Percentiles rank a stretch among this genome's conserved stretches.
Evolutionary conservation across 64 coral and sea anemone species (phyloP).

Genomic region (Dendronephthya gigantea): DNA sequence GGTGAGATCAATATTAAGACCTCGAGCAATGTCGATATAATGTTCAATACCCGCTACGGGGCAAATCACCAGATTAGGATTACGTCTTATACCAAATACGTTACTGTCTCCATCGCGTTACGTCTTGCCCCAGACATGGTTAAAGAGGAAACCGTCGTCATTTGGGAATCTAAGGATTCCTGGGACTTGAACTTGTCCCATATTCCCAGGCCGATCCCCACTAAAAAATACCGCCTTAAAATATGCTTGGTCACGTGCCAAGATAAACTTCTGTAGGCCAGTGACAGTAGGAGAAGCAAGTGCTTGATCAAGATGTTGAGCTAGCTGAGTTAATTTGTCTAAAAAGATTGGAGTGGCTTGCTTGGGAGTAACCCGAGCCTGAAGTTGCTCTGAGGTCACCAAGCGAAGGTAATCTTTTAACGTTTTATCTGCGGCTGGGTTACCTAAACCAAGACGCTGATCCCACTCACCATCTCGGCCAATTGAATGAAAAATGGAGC

Average conservation of each 20-base stretch:
- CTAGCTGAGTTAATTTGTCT: neutral
- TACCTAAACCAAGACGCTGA: no score
- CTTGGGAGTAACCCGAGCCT: neutral
- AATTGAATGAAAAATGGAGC: no score
- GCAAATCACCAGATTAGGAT: neutral
- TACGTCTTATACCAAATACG: conserved; percentile 13
- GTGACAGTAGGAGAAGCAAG: neutral
- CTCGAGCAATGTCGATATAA: neutral
- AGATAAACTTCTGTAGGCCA: neutral
- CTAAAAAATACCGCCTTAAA: conserved; percentile 24
- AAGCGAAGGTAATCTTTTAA: no score
- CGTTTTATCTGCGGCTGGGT: no score
- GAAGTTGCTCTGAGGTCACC: neutral
- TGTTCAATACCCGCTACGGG: neutral
- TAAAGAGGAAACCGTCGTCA: conserved; percentile 15
- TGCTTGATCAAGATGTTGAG: neutral
- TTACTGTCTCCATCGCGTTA: conserved; percentile 13
- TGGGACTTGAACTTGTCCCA: conserved; percentile 15
- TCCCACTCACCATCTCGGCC: no score
- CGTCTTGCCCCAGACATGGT: conserved; percentile 22
- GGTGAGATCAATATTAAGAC: neutral
- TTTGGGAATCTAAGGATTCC: conserved; percentile 12
- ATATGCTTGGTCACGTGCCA: conserved; percentile 20
- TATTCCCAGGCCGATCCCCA: neutral
- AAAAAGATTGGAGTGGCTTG: neutral